These are phyloP conservation scores for Sorex maritimensis DNA, from an alignment of 2,797 vertebrate genomes.

Conservation along the genomic window DNA sequence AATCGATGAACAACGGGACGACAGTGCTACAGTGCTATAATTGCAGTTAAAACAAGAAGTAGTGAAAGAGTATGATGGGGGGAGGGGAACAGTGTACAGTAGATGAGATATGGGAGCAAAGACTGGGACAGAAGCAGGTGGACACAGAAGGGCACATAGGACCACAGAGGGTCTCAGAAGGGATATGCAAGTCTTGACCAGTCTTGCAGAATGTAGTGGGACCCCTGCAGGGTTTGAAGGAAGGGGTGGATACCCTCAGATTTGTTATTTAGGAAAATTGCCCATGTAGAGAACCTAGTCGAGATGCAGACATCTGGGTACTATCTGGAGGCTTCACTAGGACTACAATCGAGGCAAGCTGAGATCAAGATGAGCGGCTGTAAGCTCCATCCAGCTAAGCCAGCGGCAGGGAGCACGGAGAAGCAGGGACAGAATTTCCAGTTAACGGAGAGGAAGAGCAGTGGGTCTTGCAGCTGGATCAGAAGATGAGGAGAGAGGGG, in stretches of 20 bases:
- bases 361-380: not conserved
- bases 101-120: not conserved
- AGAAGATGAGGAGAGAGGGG: not conserved
- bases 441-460: not conserved
- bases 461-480: conserved; percentile 26
- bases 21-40: too few relatives aligned
- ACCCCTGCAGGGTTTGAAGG: not conserved
- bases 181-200: not conserved
- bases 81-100: not conserved
- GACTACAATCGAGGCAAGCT: not conserved
- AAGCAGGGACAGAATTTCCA: not conserved
- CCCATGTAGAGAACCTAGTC: not conserved
- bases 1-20: too few relatives aligned
- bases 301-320: not conserved
- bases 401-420: not conserved
- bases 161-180: accelerated
- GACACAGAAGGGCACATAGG: not conserved
- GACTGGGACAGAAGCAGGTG: not conserved
- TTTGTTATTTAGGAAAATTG: conserved; percentile 9
- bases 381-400: not conserved
- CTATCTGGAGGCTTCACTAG: not conserved
- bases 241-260: not conserved
- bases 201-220: too few relatives aligned
- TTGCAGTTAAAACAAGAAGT: not conserved
- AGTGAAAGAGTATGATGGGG: not conserved